A percentile compares a stretch with the other conserved stretches of the same genome.
These are phyloP conservation scores for Luscinia luscinia DNA, from an alignment of 2,797 vertebrate genomes.

Conservation along the genomic window DNA sequence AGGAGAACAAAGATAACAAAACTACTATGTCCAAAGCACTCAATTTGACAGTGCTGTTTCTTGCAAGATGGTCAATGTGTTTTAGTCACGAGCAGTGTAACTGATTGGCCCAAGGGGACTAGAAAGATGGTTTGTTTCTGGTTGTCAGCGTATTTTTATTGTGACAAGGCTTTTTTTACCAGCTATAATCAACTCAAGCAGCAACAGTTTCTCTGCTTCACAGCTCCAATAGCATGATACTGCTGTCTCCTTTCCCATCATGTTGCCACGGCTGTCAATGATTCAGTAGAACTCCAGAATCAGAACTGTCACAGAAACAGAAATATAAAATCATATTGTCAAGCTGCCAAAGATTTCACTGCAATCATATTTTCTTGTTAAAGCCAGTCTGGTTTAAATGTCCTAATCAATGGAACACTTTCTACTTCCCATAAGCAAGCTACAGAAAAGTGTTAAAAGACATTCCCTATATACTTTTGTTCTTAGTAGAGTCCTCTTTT, in stretches of 20 bases:
- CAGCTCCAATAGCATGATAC: neutral
- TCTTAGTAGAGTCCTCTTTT: neutral
- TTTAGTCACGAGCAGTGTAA: neutral
- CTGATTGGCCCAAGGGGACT: neutral
- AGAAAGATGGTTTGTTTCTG: neutral
- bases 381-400: neutral
- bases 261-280: constrained; percentile 33
- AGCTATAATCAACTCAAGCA: constrained; percentile 27
- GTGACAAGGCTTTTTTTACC: constrained; percentile 18
- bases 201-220: constrained; percentile 18
- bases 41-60: neutral
- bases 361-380: neutral
- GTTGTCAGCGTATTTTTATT: constrained; percentile 38
- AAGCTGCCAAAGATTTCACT: constrained; percentile 20
- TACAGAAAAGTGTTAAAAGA: neutral
- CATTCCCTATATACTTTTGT: neutral
- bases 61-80: neutral
- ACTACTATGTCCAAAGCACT: neutral
- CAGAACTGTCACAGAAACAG: constrained; percentile 30
- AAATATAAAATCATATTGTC: constrained; percentile 46
- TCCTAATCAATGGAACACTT: neutral
- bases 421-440: neutral
- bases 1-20: neutral
- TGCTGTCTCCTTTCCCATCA: constrained; percentile 17
- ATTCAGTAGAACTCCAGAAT: constrained; percentile 23